These are phyloP conservation scores for Carabus problematicus DNA, from an alignment of 2,888 invertebrate genomes.

Conservation along the genomic window DNA sequence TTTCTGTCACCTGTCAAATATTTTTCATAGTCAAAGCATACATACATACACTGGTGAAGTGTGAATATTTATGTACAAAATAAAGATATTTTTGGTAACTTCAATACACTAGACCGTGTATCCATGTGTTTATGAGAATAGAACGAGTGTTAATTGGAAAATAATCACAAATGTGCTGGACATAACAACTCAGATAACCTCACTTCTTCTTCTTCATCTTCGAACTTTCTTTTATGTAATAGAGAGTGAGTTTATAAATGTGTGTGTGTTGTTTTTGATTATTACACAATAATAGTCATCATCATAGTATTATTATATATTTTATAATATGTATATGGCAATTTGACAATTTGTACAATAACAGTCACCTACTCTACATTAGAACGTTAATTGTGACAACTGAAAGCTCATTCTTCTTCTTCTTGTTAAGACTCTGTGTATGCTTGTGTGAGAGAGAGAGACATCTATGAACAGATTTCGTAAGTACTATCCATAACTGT, in stretches of 20 bases:
- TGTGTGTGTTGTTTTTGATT: slow-evolving; percentile 11
- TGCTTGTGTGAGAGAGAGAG: not conserved
- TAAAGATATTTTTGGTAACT: slow-evolving; percentile 60
- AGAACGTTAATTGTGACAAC: not conserved
- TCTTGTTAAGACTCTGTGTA: not conserved
- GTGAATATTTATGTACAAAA: slow-evolving; percentile 33
- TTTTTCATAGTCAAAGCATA: not conserved
- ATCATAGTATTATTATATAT: too few species aligned
- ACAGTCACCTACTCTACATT: slow-evolving; percentile 11
- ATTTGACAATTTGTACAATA: slow-evolving; percentile 34
- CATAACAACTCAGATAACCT: not conserved
- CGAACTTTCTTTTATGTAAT: not conserved
- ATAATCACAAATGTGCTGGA: slow-evolving; percentile 38
- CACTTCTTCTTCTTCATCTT: too few species aligned
- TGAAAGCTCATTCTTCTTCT: not conserved
- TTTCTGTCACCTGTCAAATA: too few species aligned
- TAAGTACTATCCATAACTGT: slow-evolving; percentile 4
- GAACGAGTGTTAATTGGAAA: slow-evolving; percentile 16
- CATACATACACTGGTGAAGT: not conserved
- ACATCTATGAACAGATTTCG: not conserved
- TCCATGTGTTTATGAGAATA: slow-evolving; percentile 21
- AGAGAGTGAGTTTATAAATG: slow-evolving; percentile 3
- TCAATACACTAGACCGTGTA: slow-evolving; percentile 54
- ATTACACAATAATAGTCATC: slow-evolving; percentile 17
- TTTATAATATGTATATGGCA: slow-evolving; percentile 21